A percentile compares a stretch with the other conserved stretches of the same genome.
These are phyloP conservation scores for Zaprionus taronus DNA, from an alignment of 1,140 invertebrate species.

Conservation along the genomic window DNA sequence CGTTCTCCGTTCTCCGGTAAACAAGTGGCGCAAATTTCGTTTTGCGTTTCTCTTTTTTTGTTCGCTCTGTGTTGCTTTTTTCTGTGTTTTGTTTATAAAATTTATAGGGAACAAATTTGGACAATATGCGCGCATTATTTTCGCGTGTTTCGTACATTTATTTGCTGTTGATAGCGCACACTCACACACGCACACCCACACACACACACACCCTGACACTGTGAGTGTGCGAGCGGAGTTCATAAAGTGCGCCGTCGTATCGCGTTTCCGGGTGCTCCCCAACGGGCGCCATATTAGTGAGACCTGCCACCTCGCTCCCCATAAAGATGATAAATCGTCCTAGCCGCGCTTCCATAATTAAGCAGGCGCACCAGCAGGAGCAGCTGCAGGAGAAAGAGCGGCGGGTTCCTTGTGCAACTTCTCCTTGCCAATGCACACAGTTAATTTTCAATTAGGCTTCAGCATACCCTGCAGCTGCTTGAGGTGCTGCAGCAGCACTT, in stretches of 20 bases:
- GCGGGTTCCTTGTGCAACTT: not conserved
- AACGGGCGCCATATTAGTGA: slow-evolving; percentile 26
- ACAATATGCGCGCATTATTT: slow-evolving; percentile 77
- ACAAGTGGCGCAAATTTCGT: slow-evolving; percentile 59
- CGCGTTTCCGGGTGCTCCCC: slow-evolving; percentile 17
- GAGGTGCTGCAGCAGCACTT: not conserved
- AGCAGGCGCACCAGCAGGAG: slow-evolving; percentile 15
- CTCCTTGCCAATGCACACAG: slow-evolving; percentile 3
- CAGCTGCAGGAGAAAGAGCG: not conserved
- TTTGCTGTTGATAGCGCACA: slow-evolving; percentile 41
- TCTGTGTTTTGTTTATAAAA: slow-evolving; percentile 73
- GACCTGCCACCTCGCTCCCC: slow-evolving; percentile 15
- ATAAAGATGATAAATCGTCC: slow-evolving; percentile 40
- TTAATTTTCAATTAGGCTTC: slow-evolving; percentile 42
- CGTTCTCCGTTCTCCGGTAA: slow-evolving; percentile 51
- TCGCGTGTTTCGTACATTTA: slow-evolving; percentile 71
- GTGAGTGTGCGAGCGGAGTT: slow-evolving; percentile 19
- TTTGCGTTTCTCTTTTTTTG: slow-evolving; percentile 38
- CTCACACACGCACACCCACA: slow-evolving; percentile 10
- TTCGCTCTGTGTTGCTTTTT: slow-evolving; percentile 26
- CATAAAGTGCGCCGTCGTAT: slow-evolving; percentile 35
- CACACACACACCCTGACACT: not conserved
- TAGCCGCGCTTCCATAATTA: slow-evolving; percentile 44
- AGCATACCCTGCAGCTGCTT: not conserved
- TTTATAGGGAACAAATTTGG: slow-evolving; percentile 84